Base-by-base conservation (phyloP, 2,888 invertebrate species). In the Diabrotica balteata region DNA sequence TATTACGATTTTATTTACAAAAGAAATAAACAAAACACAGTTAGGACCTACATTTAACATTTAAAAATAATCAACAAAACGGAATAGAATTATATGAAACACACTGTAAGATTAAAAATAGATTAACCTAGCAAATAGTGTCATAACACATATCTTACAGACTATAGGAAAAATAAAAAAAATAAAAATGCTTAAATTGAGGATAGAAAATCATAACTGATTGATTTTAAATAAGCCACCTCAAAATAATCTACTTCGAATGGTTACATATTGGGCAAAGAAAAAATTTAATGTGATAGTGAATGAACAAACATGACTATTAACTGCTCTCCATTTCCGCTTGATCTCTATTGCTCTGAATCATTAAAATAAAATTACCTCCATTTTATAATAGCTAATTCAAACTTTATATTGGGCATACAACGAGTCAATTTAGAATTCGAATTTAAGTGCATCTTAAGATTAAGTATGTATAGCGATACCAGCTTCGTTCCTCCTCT, bases 1-100 rank as follows among this genome's bases (percentile, higher is more conserved):
- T 72, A 71, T 68, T 75, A 65, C 70, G 68, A 65, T 68, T 75
- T 71, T 75, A 75, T 75, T 70, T 75, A 75, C 72, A 75, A 72
- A 59, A 69, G 70, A 60, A 70, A 72, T 59, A 62, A 69, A 55
- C 62, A 71, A 57, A 69, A 68, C 62, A 69, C 72, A 67, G 64
- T 61, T 49, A 60, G 55, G 59, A 67, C 61, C 61, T 63, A 59
- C 64, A 53, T 32, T 61, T 57, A 62, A 61, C 62, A 63, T 66
- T 69, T 59, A 68, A 71, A 66, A 64, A 61, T 61, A 65, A 65
- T 62, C 46, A 61, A 68, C 63, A 68, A 68, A 66, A 66, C 46
- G 71, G 60, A 73, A 71, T 73, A 71, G 59, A 54, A 72, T 75
- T 76, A 74, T 72, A 64, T 74, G 75, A 75, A 76, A 75, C 75